Conservation (phyloP, 2,888 invertebrate species). For the Stenotaenia linearis region DNA sequence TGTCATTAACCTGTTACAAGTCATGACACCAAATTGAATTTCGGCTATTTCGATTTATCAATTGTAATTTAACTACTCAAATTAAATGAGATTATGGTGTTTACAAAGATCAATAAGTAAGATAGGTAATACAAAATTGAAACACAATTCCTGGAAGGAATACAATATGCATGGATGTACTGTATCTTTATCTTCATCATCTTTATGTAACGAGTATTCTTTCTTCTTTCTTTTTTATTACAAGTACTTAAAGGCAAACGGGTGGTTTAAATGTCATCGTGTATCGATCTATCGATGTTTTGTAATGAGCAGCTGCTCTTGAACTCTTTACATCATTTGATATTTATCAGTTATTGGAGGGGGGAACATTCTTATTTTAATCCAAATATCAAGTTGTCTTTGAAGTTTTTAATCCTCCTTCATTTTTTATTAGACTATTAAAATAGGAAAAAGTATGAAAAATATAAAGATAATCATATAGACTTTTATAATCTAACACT, state of each 20-base stretch:
- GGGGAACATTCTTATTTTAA: too few species aligned
- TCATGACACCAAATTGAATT: slow-evolving; percentile 13
- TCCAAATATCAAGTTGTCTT: neutral
- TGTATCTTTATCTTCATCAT: neutral
- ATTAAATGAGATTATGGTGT: neutral
- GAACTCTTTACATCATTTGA: neutral
- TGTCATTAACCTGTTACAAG: slow-evolving; percentile 6
- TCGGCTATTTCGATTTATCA: slow-evolving; percentile 3
- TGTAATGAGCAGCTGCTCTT: neutral
- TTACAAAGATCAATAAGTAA: neutral
- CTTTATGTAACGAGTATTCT: neutral
- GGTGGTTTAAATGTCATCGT: neutral
- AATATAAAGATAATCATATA: neutral
- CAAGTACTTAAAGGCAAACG: neutral
- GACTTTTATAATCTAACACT: neutral
- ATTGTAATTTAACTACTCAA: neutral
- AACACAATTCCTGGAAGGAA: neutral
- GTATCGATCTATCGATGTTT: neutral
- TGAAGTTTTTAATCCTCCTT: neutral
- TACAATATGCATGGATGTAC: neutral
- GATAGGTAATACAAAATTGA: neutral
- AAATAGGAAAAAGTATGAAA: neutral
- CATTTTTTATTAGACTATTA: neutral
- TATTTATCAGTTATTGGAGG: neutral
- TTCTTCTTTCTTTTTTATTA: neutral